phyloP scores from a whole-genome alignment of 2,888 invertebrate species.

The Villa cingulata region DNA sequence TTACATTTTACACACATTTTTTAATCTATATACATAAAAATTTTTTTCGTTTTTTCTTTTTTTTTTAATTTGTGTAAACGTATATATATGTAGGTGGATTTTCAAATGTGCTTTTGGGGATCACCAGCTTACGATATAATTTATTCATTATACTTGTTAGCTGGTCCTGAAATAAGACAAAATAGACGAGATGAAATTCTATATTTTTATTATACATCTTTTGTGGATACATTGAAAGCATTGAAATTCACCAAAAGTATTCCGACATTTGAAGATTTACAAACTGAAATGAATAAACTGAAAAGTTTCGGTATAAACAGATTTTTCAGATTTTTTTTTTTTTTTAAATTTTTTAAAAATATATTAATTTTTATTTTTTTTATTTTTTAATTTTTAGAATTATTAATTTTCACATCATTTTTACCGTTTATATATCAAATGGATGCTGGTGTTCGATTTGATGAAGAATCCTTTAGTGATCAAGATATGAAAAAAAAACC shows the following conservation, averaged over 20 bases:
- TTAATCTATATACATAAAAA: no score
- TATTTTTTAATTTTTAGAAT: not conserved
- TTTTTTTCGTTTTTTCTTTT: no score
- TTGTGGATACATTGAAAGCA: constrained; percentile 6
- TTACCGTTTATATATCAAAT: not conserved
- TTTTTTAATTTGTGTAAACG: no score
- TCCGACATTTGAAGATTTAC: constrained; percentile 9
- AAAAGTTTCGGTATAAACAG: constrained; percentile 7
- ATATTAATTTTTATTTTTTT: not conserved
- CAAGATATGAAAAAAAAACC: not conserved
- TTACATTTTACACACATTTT: no score
- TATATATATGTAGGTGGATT: constrained; percentile 11
- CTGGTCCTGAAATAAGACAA: constrained; percentile 3
- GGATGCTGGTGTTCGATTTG: not conserved
- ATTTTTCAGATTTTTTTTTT: not conserved
- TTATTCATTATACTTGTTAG: constrained; percentile 7
- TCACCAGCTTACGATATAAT: constrained; percentile 11
- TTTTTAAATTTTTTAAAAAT: no score
- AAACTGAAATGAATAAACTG: constrained; percentile 9
- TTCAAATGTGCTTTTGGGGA: constrained; percentile 11
- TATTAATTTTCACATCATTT: not conserved
- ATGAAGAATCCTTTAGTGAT: not conserved
- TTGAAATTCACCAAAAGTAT: constrained; percentile 6
- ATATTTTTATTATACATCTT: constrained; percentile 6
- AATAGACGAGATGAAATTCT: constrained; percentile 10